Percentiles rank a stretch among this genome's conserved stretches.
These are phyloP conservation scores for Campoletis raptor DNA, from an alignment of 2,888 invertebrate genomes.

Conservation along the genomic window DNA sequence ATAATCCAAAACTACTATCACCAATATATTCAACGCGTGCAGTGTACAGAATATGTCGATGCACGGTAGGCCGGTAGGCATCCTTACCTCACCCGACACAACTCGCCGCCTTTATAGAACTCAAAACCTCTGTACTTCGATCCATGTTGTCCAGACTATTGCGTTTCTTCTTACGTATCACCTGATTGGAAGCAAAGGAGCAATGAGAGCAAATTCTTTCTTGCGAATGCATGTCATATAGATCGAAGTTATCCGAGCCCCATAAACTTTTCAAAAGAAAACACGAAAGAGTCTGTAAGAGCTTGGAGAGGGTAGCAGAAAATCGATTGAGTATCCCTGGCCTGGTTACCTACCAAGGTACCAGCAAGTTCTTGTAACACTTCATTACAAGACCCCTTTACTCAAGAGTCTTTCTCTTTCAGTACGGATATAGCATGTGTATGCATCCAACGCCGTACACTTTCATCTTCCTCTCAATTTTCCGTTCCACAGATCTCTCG, in stretches of 20 bases:
- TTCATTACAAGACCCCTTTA: conserved; percentile 43
- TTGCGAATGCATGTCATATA: conserved; percentile 40
- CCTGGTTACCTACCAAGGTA: conserved; percentile 53
- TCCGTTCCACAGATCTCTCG: conserved; percentile 35
- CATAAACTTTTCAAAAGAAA: conserved; percentile 46
- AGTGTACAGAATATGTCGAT: conserved; percentile 26
- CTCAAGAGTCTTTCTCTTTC: conserved; percentile 13
- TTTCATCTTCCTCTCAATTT: conserved; percentile 27
- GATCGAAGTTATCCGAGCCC: conserved; percentile 27
- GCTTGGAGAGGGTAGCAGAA: conserved; percentile 26
- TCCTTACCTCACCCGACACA: conserved; percentile 21
- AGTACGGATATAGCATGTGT: conserved; percentile 7
- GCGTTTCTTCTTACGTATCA: conserved; percentile 35
- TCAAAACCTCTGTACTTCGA: conserved; percentile 10
- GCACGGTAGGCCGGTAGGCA: conserved; percentile 26
- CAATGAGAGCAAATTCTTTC: conserved; percentile 28
- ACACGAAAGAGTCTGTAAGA: not conserved
- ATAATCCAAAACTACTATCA: conserved; percentile 1
- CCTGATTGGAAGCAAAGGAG: conserved; percentile 32
- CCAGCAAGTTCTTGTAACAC: conserved; percentile 46
- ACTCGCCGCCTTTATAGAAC: conserved; percentile 22
- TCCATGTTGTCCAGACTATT: conserved; percentile 47
- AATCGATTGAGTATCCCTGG: conserved; percentile 46
- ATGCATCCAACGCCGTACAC: conserved; percentile 27
- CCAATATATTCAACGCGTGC: conserved; percentile 15